Conservation (phyloP, 1,140 invertebrate species). For the Drosophila paulistorum region DNA sequence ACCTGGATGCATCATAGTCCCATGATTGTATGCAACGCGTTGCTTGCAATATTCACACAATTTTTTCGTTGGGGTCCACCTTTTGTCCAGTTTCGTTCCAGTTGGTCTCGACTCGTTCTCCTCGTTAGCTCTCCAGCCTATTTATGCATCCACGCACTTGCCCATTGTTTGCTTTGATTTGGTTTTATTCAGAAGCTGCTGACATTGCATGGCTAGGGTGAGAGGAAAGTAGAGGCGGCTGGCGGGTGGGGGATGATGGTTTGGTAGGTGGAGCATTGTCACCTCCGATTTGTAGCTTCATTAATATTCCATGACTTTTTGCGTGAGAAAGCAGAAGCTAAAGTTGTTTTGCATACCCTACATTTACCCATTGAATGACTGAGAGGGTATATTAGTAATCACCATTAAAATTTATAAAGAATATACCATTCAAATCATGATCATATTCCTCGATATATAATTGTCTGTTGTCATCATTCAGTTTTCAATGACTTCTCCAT, state of each 20-base stretch:
- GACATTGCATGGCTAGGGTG: too few species aligned
- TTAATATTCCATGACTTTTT: slow-evolving; percentile 71
- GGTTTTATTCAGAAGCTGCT: slow-evolving; percentile 14
- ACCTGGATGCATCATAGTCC: slow-evolving; percentile 13
- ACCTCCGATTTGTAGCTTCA: slow-evolving; percentile 45
- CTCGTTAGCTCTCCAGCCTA: not conserved
- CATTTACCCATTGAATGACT: not conserved
- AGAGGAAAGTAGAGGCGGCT: too few species aligned
- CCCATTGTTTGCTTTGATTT: slow-evolving; percentile 14
- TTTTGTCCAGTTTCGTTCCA: not conserved
- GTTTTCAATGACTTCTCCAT: too few species aligned
- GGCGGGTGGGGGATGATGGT: not conserved
- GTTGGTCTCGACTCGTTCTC: not conserved
- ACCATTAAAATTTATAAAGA: too few species aligned
- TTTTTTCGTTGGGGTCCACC: slow-evolving; percentile 1
- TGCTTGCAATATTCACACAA: slow-evolving; percentile 2
- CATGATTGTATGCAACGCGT: slow-evolving; percentile 10
- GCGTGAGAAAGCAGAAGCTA: slow-evolving; percentile 49
- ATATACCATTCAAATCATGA: too few species aligned
- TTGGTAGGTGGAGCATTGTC: slow-evolving; percentile 26
- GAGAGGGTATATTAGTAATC: not conserved
- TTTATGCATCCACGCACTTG: slow-evolving; percentile 18
- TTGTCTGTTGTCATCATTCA: too few species aligned
- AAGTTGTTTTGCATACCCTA: slow-evolving; percentile 20
- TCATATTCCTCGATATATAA: too few species aligned